Percentiles rank a stretch among this genome's conserved stretches.
Evolutionary conservation across 2,113 vertebrate genomes (phyloP).

Genomic region (Corythornis cristatus): DNA sequence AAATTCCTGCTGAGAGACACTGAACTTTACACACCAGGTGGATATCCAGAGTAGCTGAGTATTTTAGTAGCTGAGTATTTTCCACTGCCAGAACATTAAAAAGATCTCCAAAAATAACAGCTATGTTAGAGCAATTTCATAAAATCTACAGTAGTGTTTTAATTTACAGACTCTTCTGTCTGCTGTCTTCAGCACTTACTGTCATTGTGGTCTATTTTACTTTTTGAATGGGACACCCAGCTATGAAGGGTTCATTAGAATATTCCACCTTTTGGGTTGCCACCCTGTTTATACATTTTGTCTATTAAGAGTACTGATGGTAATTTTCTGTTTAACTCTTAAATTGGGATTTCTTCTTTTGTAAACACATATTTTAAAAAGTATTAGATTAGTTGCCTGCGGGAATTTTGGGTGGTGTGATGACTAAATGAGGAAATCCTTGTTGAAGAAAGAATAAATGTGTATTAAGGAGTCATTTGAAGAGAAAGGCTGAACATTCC

Average conservation of each 20-base stretch:
- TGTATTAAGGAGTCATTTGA: background rate
- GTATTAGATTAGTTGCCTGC: background rate
- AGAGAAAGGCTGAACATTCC: background rate
- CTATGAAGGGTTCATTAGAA: background rate
- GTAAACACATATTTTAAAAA: background rate
- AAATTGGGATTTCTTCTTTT: constrained; percentile 13
- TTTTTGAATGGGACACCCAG: background rate
- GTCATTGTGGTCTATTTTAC: background rate
- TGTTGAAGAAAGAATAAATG: background rate
- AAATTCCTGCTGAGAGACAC: background rate
- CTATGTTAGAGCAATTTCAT: background rate
- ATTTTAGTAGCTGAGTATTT: background rate
- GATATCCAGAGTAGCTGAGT: background rate
- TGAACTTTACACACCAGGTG: background rate
- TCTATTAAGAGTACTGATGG: background rate
- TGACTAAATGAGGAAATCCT: background rate
- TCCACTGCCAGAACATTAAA: background rate
- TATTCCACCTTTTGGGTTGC: background rate
- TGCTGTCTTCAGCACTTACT: background rate
- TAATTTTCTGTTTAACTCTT: background rate
- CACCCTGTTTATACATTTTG: background rate
- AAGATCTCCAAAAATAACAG: background rate
- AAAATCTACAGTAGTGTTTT: background rate
- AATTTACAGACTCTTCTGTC: background rate
- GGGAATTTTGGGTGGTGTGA: background rate